phyloP scores from a whole-genome alignment of 2,113 vertebrate species.

The Terrapene triunguis region DNA sequence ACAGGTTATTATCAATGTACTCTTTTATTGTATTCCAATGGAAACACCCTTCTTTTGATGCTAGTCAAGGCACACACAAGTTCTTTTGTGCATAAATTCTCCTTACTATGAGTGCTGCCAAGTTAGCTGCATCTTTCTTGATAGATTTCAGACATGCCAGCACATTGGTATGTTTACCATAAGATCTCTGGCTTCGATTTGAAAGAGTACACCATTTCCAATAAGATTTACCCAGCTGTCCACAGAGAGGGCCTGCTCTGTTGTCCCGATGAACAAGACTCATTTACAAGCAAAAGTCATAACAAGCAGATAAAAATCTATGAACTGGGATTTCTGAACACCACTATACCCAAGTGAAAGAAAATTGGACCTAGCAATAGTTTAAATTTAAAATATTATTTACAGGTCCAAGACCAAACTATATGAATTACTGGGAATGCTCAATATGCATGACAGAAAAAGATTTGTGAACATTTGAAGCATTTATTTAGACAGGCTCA shows the following conservation, averaged over 20 bases:
- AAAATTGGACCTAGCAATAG: not conserved
- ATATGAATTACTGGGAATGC: not conserved
- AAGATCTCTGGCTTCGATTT: too few species aligned
- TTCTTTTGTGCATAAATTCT: rapidly evolving
- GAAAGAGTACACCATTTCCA: not conserved
- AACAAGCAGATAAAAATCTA: not conserved
- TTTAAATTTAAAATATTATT: not conserved
- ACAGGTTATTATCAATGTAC: not conserved
- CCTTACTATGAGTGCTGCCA: rapidly evolving
- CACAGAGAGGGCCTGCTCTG: rapidly evolving
- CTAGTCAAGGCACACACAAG: rapidly evolving
- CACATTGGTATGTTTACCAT: rapidly evolving
- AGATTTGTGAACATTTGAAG: not conserved
- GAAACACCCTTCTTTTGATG: not conserved
- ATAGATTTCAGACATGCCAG: not conserved
- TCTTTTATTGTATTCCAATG: not conserved
- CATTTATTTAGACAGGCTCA: too few species aligned
- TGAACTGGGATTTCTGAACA: not conserved
- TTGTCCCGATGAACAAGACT: not conserved
- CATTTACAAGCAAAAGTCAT: not conserved
- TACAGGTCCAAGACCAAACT: not conserved
- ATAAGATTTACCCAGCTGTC: rapidly evolving
- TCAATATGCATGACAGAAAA: not conserved
- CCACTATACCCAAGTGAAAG: not conserved
- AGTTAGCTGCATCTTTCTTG: not conserved